Percentiles rank a stretch among this genome's conserved stretches.
phyloP scores from a whole-genome alignment of 1,140 invertebrate species.

The Drosophila lini region DNA sequence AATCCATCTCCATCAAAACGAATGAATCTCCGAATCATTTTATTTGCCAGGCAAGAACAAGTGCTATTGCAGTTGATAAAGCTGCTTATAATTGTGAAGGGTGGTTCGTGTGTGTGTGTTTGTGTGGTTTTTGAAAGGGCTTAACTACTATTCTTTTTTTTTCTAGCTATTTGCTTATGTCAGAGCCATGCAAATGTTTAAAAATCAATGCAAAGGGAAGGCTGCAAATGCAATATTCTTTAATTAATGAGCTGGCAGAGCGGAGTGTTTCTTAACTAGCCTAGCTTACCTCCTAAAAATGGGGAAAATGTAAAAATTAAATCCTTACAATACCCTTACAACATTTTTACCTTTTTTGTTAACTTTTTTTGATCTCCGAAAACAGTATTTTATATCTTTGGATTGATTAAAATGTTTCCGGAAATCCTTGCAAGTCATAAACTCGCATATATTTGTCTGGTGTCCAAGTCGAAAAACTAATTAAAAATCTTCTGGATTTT shows the following conservation, averaged over 20 bases:
- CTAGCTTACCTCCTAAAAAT: background rate
- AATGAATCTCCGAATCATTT: constrained; percentile 50
- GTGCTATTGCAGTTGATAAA: constrained; percentile 43
- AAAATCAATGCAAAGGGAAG: constrained; percentile 10
- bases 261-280: background rate
- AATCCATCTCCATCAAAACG: constrained; percentile 53
- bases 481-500: constrained; percentile 55
- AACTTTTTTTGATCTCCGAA: background rate
- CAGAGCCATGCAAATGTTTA: constrained; percentile 11
- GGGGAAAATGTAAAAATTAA: background rate
- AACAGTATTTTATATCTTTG: background rate
- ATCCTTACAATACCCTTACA: background rate
- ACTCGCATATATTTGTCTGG: constrained; percentile 7
- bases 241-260: constrained; percentile 11
- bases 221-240: background rate
- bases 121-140: constrained; percentile 5
- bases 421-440: constrained; percentile 2
- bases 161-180: background rate
- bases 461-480: constrained; percentile 38
- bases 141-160: constrained; percentile 6
- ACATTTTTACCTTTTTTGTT: background rate
- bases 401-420: constrained; percentile 13
- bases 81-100: constrained; percentile 47
- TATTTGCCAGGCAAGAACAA: constrained; percentile 38
- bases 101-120: background rate